Base-by-base conservation (phyloP, 2,113 vertebrate species). In the Aspiorhynchus laticeps region DNA sequence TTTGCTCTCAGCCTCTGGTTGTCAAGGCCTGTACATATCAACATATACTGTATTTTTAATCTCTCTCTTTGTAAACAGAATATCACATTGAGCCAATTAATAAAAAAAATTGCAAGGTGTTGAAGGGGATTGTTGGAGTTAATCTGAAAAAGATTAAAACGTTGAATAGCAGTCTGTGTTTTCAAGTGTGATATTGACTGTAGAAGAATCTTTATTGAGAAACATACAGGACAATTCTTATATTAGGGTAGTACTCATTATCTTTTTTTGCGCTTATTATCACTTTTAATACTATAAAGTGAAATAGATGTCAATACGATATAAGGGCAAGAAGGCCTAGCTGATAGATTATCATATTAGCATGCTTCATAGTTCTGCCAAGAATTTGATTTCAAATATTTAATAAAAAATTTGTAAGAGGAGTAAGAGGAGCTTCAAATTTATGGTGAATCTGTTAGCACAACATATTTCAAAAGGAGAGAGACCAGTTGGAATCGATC, bases 391-490 rank as follows among this genome's bases (percentile, higher is more conserved):
- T n/a, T 43, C 21, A 74, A 36, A 74, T 74, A 36, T 38, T 41
- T 74, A 36, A 74, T 10, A 74, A 41, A 74, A 38, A 26, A 74
- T 74, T 14, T 74, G 2, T n/a, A n/a, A n/a, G n/a, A 73, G 19
- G 9, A 73, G 36, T 11, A 71, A 43, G 38, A 75, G 73, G 73
- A 46, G 73, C 38, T 38, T n/a, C 36, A 74, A n/a, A 41, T 74
- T 41, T 41, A 74, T 41, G 36, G 71, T 41, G 21, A 41, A 74
- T 74, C 21, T 74, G 21, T 41, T n/a, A 74, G 36, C 71, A 74
- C 36, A 41, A 74, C 33, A 74, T 74, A 41, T 41, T 74, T 74
- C 24, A 74, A 74, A 74, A 73, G 69, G 31, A 71, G 31, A 69
- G 65, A 69, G 31, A 69, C 17, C 67, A 9, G 8, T 36, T 71